Conservation (phyloP, 2,113 vertebrate species). For the Mastomys coucha region DNA sequence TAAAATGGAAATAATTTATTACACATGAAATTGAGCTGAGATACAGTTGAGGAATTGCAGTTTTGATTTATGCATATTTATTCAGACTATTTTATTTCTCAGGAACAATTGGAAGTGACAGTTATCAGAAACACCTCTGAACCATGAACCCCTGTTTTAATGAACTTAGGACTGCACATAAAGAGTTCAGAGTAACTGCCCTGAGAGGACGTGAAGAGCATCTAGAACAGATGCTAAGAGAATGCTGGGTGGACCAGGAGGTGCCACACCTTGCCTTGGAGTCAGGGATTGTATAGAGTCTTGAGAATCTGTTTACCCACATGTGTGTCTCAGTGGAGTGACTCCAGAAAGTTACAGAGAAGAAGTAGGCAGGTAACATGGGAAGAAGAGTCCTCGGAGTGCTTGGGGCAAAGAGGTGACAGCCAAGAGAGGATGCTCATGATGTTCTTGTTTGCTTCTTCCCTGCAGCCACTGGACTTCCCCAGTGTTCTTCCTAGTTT, state of each 20-base stretch:
- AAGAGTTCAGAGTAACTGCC: neutral
- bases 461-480: neutral
- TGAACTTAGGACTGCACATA: neutral
- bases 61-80: neutral
- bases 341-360: neutral
- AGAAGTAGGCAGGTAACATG: neutral
- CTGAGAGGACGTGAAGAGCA: neutral
- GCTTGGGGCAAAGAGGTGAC: neutral
- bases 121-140: neutral
- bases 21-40: neutral
- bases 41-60: neutral
- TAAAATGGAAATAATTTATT: neutral
- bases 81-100: neutral
- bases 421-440: neutral
- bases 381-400: neutral
- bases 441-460: too few species aligned
- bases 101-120: neutral
- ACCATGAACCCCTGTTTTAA: neutral
- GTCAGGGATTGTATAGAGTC: neutral
- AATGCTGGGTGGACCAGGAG: neutral
- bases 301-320: neutral
- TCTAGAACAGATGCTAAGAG: rapidly evolving
- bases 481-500: neutral
- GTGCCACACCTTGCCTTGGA: neutral
- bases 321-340: neutral